A percentile compares a stretch with the other conserved stretches of the same genome.
Conservation (phyloP, 2,888 invertebrate species). For the Spatulosminthurus flaviceps region DNA sequence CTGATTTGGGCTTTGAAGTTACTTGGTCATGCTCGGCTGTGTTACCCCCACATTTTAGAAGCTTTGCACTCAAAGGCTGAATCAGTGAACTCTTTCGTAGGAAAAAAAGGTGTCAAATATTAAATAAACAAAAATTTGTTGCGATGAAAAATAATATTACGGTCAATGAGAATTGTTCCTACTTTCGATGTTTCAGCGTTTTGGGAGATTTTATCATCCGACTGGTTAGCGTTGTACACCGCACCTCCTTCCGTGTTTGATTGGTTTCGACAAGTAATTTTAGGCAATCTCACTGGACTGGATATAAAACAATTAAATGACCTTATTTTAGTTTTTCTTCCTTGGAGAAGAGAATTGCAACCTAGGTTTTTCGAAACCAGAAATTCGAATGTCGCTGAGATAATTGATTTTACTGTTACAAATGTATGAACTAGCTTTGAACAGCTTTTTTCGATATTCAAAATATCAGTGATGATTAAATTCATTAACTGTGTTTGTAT, state of each 20-base stretch:
- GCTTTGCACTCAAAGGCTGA: conserved; percentile 48
- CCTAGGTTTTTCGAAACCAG: conserved; percentile 56
- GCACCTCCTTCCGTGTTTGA: conserved; percentile 53
- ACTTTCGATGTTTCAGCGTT: conserved; percentile 47
- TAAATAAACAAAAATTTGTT: background rate
- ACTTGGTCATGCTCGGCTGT: conserved; percentile 51
- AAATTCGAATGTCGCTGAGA: conserved; percentile 54
- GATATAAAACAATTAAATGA: conserved; percentile 45
- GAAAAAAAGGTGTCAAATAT: conserved; percentile 42
- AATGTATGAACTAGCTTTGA: conserved; percentile 27
- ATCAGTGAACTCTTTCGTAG: conserved; percentile 16
- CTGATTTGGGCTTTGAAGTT: conserved; percentile 59
- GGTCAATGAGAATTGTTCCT: too few relatives aligned
- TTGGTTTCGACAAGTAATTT: conserved; percentile 56
- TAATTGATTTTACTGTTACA: conserved; percentile 59
- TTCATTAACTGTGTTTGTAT: conserved; percentile 8
- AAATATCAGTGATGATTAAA: too few relatives aligned
- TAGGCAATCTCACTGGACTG: conserved; percentile 48
- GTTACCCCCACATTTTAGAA: conserved; percentile 57
- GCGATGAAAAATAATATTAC: too few relatives aligned
- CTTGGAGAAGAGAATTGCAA: conserved; percentile 61
- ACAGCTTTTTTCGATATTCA: too few relatives aligned
- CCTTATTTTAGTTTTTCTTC: conserved; percentile 52
- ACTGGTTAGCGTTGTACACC: conserved; percentile 61
- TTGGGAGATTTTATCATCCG: conserved; percentile 59